phyloP scores from a whole-genome alignment of 2,113 vertebrate genomes.

The Melanerpes formicivorus region DNA sequence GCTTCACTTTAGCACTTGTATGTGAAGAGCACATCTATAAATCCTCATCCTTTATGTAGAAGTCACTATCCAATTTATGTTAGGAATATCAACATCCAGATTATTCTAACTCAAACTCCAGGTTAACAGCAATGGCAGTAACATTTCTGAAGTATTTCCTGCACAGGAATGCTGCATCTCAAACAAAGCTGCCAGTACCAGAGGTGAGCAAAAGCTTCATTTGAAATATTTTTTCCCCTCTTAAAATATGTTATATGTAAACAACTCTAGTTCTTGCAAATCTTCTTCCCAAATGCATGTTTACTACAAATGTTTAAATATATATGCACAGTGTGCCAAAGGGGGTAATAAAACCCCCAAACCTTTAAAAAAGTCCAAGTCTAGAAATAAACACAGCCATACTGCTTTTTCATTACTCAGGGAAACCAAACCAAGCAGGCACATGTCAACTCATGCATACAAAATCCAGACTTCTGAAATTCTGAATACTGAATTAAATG shows the following conservation, averaged over 20 bases:
- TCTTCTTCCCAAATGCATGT: not conserved
- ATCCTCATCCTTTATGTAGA: not conserved
- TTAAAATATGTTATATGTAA: not conserved
- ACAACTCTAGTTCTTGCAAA: not conserved
- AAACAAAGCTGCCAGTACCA: not conserved
- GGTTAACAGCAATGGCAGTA: not conserved
- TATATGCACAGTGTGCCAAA: not conserved
- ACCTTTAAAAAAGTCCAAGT: not conserved
- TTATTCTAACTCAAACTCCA: not conserved
- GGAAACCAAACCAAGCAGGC: not conserved
- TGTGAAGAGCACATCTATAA: not conserved
- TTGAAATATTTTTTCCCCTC: not conserved
- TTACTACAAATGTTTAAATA: not conserved
- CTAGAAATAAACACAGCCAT: not conserved
- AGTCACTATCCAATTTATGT: not conserved
- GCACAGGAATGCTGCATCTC: not conserved
- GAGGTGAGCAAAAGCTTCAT: not conserved
- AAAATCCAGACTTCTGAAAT: not conserved
- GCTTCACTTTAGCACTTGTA: not conserved
- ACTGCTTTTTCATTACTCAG: not conserved
- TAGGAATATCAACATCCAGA: not conserved
- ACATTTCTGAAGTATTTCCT: not conserved
- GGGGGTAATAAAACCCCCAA: not conserved
- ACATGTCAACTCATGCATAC: not conserved
- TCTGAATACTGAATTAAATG: not conserved